A percentile compares a stretch with the other conserved stretches of the same genome.
These are phyloP conservation scores for Macaca fascicularis DNA, from an alignment of 2,113 vertebrate species.

Conservation along the genomic window DNA sequence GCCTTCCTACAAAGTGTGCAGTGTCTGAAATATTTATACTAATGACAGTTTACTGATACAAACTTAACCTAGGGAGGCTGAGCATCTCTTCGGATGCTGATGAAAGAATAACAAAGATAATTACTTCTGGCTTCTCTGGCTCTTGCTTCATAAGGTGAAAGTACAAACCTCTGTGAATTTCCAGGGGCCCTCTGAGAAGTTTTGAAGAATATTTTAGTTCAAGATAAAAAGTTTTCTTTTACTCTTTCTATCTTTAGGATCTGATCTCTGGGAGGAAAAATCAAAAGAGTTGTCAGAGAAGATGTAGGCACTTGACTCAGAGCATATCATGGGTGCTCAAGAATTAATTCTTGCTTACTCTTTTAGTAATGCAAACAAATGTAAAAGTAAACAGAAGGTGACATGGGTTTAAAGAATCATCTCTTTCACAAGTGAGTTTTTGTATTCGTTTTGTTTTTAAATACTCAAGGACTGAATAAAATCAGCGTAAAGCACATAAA, in stretches of 20 bases:
- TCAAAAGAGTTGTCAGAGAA: neutral
- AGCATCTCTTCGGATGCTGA: neutral
- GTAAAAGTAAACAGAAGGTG: neutral
- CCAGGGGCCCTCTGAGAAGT: neutral
- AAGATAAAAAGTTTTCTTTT: slow-evolving; percentile 1
- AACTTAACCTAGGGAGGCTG: neutral
- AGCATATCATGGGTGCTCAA: neutral
- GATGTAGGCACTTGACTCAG: neutral
- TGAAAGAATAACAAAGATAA: neutral
- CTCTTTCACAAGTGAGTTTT: neutral
- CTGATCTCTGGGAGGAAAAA: neutral
- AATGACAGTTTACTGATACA: neutral
- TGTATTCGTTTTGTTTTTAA: neutral
- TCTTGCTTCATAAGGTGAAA: neutral
- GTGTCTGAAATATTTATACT: neutral
- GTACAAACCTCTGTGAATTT: neutral
- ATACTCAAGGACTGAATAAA: neutral
- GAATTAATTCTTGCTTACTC: neutral
- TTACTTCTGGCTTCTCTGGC: neutral
- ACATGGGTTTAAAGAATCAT: too few relatives aligned
- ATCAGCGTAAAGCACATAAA: neutral
- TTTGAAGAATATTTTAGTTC: neutral
- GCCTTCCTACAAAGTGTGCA: neutral
- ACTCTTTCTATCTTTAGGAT: neutral
- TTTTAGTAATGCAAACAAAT: neutral